Evolutionary conservation across 2,888 invertebrate genomes (phyloP), one percentile per base, ranked within the genome.

Genomic region (Drosophila nigricruria): DNA sequence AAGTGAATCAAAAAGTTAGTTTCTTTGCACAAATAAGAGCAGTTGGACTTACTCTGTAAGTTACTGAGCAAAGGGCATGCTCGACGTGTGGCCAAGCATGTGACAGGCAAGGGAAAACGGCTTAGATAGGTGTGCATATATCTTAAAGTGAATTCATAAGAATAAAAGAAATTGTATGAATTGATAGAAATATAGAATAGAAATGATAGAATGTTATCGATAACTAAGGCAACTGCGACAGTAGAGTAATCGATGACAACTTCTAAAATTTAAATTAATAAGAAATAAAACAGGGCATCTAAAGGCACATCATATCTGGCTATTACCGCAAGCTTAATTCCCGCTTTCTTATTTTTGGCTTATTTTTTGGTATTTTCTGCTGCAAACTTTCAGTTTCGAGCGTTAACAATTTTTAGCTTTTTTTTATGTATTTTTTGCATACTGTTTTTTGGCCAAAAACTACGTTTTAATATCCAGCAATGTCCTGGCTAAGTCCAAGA

Each of bases 391-490:
- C 86, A 63, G 76, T 81, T 80, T 84, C 84, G 47, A 70, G 45
- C 61, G 60, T 45, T 42, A 43, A 72, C 58, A 61, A 58, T 80
- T 40, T 73, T 73, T 27, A 16, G 52, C 9, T 67, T 59, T 38
- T 59, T 82, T 73, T 76, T 32, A 10, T 57, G 56, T 72, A 14
- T 43, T 43, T 23, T 42, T 42, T 5, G 1, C 12, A 42, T 5
- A 20, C 12, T 12, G 5, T 42, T 42, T 42, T 23, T 43, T 16
- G 16, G 57, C 58, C 59, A 53, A 68, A 71, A 77, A 73, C 71
- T 85, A 71, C 72, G 70, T 89, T 89, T 89, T 89, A 87, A 84
- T 84, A 80, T 77, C 59, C 65, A 54, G 56, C 69, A 57, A 73
- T 67, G 73, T 78, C 40, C 63, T 50, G 62, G 56, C 62, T 50